Percentiles rank a stretch among this genome's conserved stretches.
These are phyloP conservation scores for Sclerurus mexicanus DNA, from an alignment of 2,113 vertebrate species.

Conservation along the genomic window DNA sequence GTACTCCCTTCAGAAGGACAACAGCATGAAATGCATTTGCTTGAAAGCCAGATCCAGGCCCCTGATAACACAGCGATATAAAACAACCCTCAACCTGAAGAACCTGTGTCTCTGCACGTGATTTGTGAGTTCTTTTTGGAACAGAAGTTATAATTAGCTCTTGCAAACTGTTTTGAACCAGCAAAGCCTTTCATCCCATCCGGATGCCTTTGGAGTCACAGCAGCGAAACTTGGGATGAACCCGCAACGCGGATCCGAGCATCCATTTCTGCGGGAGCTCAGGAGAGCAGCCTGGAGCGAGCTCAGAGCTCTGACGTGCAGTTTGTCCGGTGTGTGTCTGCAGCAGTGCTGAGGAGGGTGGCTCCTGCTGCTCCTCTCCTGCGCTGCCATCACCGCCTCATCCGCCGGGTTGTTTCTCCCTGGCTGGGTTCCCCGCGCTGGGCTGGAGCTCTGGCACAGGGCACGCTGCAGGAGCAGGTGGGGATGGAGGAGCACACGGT, in stretches of 20 bases:
- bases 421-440: not conserved
- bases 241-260: not conserved
- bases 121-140: not conserved
- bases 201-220: not conserved
- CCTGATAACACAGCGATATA: not conserved
- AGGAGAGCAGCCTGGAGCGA: not conserved
- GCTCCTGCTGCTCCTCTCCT: not conserved
- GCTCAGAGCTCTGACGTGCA: not conserved
- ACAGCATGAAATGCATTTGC: not conserved
- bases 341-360: not conserved
- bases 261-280: not conserved
- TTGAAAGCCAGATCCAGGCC: not conserved
- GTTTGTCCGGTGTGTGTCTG: not conserved
- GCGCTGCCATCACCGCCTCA: not conserved
- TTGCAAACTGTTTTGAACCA: not conserved
- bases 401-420: not conserved
- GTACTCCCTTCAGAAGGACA: not conserved
- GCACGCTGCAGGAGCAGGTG: not conserved
- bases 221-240: not conserved
- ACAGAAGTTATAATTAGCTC: not conserved
- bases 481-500: not conserved
- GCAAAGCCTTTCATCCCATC: not conserved
- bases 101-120: slow-evolving; percentile 2
- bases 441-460: not conserved
- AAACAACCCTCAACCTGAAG: not conserved